Evolutionary conservation across 2,888 invertebrate species (phyloP).

Genomic region (Drosophila mettleri): DNA sequence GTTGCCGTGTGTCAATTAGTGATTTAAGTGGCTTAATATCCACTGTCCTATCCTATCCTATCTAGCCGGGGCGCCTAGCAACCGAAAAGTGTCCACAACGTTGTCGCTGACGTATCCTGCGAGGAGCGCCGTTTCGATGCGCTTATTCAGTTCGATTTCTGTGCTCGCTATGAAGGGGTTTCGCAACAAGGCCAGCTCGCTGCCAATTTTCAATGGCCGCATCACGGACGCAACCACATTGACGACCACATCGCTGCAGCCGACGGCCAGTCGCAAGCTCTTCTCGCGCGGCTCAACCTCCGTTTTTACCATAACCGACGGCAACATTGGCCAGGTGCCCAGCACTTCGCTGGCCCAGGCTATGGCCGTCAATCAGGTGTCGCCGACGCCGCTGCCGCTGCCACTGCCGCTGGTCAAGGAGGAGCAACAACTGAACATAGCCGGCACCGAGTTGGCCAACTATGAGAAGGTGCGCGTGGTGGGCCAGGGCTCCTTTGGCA

Average conservation of each 20-base stretch:
- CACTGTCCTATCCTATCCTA: not conserved
- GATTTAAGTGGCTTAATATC: not conserved
- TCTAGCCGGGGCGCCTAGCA: slow-evolving; percentile 56
- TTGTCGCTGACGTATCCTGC: slow-evolving; percentile 15
- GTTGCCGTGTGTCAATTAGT: slow-evolving; percentile 29
- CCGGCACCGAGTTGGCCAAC: slow-evolving; percentile 80
- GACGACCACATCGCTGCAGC: slow-evolving; percentile 71
- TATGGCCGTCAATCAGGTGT: slow-evolving; percentile 55
- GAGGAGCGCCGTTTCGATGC: slow-evolving; percentile 15
- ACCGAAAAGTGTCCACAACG: slow-evolving; percentile 68
- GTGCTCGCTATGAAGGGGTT: slow-evolving; percentile 76
- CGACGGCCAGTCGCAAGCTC: slow-evolving; percentile 53
- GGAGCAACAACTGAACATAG: slow-evolving; percentile 49
- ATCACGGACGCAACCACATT: slow-evolving; percentile 80
- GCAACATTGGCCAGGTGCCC: slow-evolving; percentile 47
- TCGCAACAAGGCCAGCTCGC: slow-evolving; percentile 82
- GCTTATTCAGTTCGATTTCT: slow-evolving; percentile 29
- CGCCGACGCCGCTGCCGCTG: slow-evolving; percentile 11
- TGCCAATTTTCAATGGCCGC: slow-evolving; percentile 83
- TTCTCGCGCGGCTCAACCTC: slow-evolving; percentile 53
- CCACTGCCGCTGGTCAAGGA: slow-evolving; percentile 51
- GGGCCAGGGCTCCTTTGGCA: slow-evolving; percentile 88
- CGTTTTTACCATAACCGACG: slow-evolving; percentile 77
- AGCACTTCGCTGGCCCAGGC: slow-evolving; percentile 58
- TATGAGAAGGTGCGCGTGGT: slow-evolving; percentile 84